phyloP scores from a whole-genome alignment of 2,113 vertebrate genomes.

The Terrapene triunguis region DNA sequence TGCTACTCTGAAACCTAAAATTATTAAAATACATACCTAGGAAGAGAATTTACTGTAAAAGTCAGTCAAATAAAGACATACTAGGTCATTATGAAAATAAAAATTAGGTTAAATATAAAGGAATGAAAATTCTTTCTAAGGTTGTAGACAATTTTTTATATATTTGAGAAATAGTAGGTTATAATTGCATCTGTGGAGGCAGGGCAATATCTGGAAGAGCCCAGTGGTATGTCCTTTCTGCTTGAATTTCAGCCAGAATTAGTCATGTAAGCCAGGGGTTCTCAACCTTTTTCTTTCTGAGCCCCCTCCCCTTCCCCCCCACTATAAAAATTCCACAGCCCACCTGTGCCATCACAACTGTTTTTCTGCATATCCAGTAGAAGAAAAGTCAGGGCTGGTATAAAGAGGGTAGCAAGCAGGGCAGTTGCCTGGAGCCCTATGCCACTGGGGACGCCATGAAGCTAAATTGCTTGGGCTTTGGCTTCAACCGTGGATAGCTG shows the following conservation, averaged over 20 bases:
- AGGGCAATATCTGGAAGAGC: not conserved
- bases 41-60: not conserved
- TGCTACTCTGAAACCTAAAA: too few species aligned
- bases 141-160: not conserved
- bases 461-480: too few species aligned
- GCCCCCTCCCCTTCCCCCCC: fast-evolving
- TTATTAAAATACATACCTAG: not conserved
- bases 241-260: not conserved
- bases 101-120: not conserved
- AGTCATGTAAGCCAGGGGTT: not conserved
- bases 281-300: too few species aligned
- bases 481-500: too few species aligned
- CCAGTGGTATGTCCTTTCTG: not conserved
- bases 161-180: not conserved
- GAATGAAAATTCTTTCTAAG: not conserved
- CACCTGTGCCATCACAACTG: too few species aligned
- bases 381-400: too few species aligned
- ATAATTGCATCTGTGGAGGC: not conserved
- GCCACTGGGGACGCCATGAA: too few species aligned
- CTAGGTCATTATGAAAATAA: not conserved
- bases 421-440: too few species aligned
- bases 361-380: too few species aligned
- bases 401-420: too few species aligned
- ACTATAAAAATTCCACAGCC: too few species aligned
- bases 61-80: not conserved